Percentiles rank a stretch among this genome's conserved stretches.
Evolutionary conservation across 2,888 invertebrate species (phyloP).

Genomic region (Ptychoptera contaminata): DNA sequence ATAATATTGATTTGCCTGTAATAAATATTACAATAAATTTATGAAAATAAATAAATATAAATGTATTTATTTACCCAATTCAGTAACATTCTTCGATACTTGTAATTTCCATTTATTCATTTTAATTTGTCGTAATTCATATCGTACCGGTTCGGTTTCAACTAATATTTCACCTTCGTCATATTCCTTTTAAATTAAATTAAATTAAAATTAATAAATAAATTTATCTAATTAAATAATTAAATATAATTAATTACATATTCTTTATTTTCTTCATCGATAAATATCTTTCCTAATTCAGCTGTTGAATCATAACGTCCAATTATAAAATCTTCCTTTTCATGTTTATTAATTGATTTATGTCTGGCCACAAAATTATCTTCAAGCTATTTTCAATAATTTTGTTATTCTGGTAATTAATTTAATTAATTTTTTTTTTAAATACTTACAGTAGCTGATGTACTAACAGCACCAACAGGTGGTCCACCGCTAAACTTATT

Average conservation of each 20-base stretch:
- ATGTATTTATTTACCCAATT: constrained; percentile 33
- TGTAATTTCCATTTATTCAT: constrained; percentile 39
- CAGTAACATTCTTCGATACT: constrained; percentile 34
- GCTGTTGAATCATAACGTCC: constrained; percentile 54
- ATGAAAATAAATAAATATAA: constrained; percentile 9
- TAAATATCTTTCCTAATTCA: constrained; percentile 49
- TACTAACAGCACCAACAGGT: constrained; percentile 44
- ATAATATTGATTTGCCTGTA: constrained; percentile 27
- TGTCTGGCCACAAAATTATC: constrained; percentile 34
- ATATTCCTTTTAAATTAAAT: constrained; percentile 24
- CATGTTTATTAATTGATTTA: constrained; percentile 16
- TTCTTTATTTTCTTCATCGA: constrained; percentile 45
- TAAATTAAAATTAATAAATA: neutral
- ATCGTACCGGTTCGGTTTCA: constrained; percentile 63
- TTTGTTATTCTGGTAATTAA: neutral
- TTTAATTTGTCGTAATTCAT: constrained; percentile 54
- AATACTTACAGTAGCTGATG: constrained; percentile 31
- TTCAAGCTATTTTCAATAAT: constrained; percentile 5
- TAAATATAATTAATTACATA: constrained; percentile 13
- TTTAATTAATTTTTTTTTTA: neutral
- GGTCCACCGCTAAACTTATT: constrained; percentile 43
- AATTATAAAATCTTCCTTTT: constrained; percentile 31
- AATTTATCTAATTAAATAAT: neutral
- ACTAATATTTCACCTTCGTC: constrained; percentile 59
- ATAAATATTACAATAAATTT: neutral